These are phyloP conservation scores for Fundulus diaphanus DNA, from an alignment of 2,797 vertebrate species.

Conservation along the genomic window DNA sequence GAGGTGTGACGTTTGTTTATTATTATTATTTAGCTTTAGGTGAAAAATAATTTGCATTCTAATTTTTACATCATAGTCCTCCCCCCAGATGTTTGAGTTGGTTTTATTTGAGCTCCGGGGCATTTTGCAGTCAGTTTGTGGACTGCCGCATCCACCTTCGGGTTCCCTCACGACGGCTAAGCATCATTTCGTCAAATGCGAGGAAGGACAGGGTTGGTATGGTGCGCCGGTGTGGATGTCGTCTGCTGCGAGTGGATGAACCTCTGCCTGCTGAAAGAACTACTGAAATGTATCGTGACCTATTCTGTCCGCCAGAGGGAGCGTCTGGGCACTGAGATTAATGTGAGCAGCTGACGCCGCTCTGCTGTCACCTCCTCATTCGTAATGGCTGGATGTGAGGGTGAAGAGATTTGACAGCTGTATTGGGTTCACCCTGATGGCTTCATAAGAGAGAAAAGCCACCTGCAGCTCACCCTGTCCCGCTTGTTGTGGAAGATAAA, in stretches of 20 bases:
- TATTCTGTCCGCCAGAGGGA: slow-evolving; percentile 66
- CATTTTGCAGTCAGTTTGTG: not conserved
- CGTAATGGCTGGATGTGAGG: not conserved
- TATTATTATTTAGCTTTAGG: not conserved
- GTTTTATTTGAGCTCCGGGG: slow-evolving; percentile 10
- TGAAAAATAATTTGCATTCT: slow-evolving; percentile 13
- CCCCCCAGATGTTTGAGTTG: slow-evolving; percentile 23
- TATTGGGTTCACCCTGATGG: not conserved
- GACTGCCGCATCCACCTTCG: slow-evolving; percentile 7
- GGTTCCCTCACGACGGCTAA: slow-evolving; percentile 2
- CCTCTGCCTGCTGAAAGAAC: slow-evolving; percentile 63
- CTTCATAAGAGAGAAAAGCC: not conserved
- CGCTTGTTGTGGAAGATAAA: not conserved
- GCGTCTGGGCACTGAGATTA: slow-evolving; percentile 27
- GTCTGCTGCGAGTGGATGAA: slow-evolving; percentile 69
- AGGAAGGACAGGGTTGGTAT: slow-evolving; percentile 38
- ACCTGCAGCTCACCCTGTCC: not conserved
- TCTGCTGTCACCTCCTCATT: not conserved
- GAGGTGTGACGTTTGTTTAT: slow-evolving; percentile 40
- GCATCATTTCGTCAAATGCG: slow-evolving; percentile 16
- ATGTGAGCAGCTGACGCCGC: not conserved
- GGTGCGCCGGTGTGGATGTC: slow-evolving; percentile 75
- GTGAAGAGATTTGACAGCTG: not conserved
- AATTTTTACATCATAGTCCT: slow-evolving; percentile 6
- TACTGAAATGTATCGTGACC: slow-evolving; percentile 31